These are phyloP conservation scores for Pardosa pseudoannulata DNA, from an alignment of 2,888 invertebrate species.

Conservation along the genomic window DNA sequence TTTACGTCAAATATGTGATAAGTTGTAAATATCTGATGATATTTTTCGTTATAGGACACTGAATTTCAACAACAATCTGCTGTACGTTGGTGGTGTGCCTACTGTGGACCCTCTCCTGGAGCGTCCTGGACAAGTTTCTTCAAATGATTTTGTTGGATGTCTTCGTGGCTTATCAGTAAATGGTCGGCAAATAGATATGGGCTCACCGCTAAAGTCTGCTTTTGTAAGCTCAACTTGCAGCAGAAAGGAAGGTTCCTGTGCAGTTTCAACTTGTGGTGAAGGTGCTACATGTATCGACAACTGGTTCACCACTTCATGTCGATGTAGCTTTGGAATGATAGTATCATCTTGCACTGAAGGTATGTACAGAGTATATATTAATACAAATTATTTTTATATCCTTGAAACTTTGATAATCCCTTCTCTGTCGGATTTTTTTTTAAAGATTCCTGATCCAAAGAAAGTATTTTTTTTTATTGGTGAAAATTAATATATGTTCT, in stretches of 20 bases:
- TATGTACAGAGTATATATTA: too few relatives aligned
- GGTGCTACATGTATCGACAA: constrained; percentile 87
- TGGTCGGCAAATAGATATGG: constrained; percentile 88
- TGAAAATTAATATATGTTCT: too few relatives aligned
- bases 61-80: constrained; percentile 92
- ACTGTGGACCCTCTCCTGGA: constrained; percentile 91
- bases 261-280: constrained; percentile 80
- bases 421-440: too few relatives aligned
- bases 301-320: constrained; percentile 87
- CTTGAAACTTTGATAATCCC: too few relatives aligned
- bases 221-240: constrained; percentile 80
- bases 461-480: too few relatives aligned
- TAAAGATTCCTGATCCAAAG: too few relatives aligned
- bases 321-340: constrained; percentile 81
- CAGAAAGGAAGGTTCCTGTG: constrained; percentile 61
- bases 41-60: constrained; percentile 80
- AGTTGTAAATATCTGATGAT: too few relatives aligned
- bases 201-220: constrained; percentile 85
- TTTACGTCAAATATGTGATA: too few relatives aligned
- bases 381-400: too few relatives aligned
- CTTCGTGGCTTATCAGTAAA: constrained; percentile 93
- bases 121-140: constrained; percentile 91
- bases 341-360: constrained; percentile 87
- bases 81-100: constrained; percentile 90
- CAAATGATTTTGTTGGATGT: constrained; percentile 96